Evolutionary conservation across 2,888 invertebrate genomes (phyloP), one percentile per base, ranked within the genome.

Genomic region (Eutolmus rufibarbis): DNA sequence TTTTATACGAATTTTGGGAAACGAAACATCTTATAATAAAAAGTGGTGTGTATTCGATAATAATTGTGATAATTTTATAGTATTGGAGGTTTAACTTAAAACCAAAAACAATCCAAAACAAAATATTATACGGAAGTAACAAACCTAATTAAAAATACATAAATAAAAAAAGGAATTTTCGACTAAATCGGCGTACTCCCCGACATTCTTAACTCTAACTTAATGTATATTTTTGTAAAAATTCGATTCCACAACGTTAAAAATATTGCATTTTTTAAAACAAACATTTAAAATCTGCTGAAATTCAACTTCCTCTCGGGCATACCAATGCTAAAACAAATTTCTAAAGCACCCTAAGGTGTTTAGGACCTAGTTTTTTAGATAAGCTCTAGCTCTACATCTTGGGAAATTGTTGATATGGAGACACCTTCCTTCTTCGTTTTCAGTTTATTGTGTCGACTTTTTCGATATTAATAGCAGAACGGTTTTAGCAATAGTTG

Each of bases 381-480:
- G 40, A 66, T 87, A 89, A 78, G 87, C 89, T 88, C 86, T 46
- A 84, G 12, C 74, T 86, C 77, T 77, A 51, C 14, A 14, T 74
- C 86, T 28, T 40, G 86, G 34, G 34, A 40, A n/a, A 76, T 37
- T 23, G 31, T 28, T 5, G 56, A n/a, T 9, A 19, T n/a, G 7
- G n/a, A 23, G 40, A 51, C 5, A 12, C n/a, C 74, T n/a, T 84
- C 43, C n/a, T 86, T 34, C 19, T 74, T 86, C 12, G 5, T 31
- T 31, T 31, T 31, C 31, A 31, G 31, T 1, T 31, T 3, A 31
- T 31, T 31, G 1, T 31, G 31, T 3, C 3, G 2, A 31, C 31
- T 31, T 31, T 31, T 31, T 31, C 31, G 31, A 31, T 31, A 31
- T 91, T 74, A 95, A 91, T 31, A 94, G n/a, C n/a, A n/a, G n/a